Conservation (phyloP, 1,140 invertebrate species). For the Coptotermes formosanus region DNA sequence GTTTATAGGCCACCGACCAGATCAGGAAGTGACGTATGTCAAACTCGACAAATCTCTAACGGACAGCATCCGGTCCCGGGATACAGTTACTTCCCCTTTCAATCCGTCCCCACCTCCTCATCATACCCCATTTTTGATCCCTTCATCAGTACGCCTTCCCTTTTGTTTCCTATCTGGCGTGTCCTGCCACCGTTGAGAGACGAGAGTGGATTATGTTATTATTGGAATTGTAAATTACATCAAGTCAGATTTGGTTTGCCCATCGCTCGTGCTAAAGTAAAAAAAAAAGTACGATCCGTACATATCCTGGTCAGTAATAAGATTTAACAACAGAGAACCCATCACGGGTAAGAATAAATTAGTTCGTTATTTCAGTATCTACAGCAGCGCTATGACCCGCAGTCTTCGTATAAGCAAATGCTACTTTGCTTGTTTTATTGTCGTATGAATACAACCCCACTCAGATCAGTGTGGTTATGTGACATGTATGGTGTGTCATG, state of each 20-base stretch:
- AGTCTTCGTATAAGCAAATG: too few species aligned
- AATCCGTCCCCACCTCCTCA: not conserved
- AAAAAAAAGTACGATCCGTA: not conserved
- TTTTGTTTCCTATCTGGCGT: not conserved
- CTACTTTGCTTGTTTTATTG: too few species aligned
- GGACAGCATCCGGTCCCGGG: not conserved
- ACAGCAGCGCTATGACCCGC: too few species aligned
- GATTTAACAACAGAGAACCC: not conserved
- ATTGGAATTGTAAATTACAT: constrained; percentile 17
- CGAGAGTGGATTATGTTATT: not conserved
- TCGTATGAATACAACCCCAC: too few species aligned
- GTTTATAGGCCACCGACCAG: not conserved
- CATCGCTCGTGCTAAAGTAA: not conserved
- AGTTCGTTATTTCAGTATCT: not conserved
- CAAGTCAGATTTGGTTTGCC: not conserved
- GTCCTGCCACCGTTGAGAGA: not conserved
- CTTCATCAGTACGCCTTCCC: not conserved
- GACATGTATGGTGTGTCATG: too few species aligned
- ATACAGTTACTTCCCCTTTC: constrained; percentile 11
- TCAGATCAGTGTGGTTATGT: too few species aligned
- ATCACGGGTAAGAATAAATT: not conserved
- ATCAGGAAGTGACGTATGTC: constrained; percentile 9
- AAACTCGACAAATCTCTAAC: constrained; percentile 8
- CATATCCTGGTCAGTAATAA: not conserved
- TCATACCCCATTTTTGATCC: not conserved